Base-by-base conservation (phyloP, 2,888 invertebrate genomes). In the Megalurothrips usitatus region DNA sequence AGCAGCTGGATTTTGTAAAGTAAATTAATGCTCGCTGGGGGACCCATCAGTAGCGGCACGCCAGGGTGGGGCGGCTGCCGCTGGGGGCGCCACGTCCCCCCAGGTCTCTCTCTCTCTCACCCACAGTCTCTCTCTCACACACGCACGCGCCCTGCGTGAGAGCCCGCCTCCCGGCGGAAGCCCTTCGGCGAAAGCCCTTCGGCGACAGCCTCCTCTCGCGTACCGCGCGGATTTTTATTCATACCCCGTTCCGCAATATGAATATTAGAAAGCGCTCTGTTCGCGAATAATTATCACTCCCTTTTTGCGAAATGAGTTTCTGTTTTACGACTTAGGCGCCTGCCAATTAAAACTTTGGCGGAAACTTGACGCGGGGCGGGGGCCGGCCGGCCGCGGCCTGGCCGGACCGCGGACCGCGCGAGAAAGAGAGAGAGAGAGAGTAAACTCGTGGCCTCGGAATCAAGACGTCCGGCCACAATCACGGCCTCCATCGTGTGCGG, bases 1-100 rank as follows among this genome's bases (percentile, higher is more conserved):
- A 23, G 68, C 68, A 75, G 68, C 68, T 75, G 68, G 68, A 75
- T 75, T 75, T 75, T 75, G 68, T 75, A 75, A 75, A 75, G 68
- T 75, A 75, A 75, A 75, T 75, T 75, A 75, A 75, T 75, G 68
- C 68, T 75, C 68, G 68, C 68, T 26, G 68, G 26, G 68, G 68
- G 68, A 75, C 23, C 68, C 68, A 75, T 75, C 68, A 75, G 58
- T n/a, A 2, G 26, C 63, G 63, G 68, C 68, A 4, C 0, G 23
- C 23, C 68, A 9, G 68, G 23, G 68, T 6, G 23, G n/a, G 11
- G 68, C 6, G 68, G 68, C 6, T 23, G 58, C 34, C 6, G 34
- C 34, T 4, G 34, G 34, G 34, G 34, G 34, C 6, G 34, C 34
- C 34, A 43, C 34, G 6, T 6, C 34, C 34, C 34, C 34, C 34